phyloP scores from a whole-genome alignment of 2,113 vertebrate species.

The Hepsetus odoe region DNA sequence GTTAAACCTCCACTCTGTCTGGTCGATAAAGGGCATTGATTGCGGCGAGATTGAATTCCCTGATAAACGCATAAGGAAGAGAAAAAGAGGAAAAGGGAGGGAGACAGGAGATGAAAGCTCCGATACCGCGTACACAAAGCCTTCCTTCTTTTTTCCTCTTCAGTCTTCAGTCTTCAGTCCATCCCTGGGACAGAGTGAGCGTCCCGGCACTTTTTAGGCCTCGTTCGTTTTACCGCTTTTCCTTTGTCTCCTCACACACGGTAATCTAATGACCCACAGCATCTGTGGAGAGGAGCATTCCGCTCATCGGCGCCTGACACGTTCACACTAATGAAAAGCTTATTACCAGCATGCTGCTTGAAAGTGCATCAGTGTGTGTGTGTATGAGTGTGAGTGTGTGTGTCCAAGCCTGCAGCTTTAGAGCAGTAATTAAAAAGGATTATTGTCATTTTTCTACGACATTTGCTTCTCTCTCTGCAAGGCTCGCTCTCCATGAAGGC shows the following conservation, averaged over 20 bases:
- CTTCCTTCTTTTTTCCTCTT: background rate
- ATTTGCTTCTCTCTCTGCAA: too few relatives aligned
- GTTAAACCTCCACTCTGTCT: conserved; percentile 43
- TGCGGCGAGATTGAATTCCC: conserved; percentile 25
- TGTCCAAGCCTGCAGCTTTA: background rate
- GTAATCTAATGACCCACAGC: background rate
- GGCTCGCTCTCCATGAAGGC: background rate
- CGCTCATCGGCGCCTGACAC: background rate
- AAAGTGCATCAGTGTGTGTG: background rate
- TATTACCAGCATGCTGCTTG: background rate
- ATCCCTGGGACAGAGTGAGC: background rate
- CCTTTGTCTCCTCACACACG: background rate
- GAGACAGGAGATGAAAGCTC: background rate
- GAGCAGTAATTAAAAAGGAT: conserved; percentile 1
- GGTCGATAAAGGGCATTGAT: conserved; percentile 47
- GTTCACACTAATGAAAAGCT: conserved; percentile 5
- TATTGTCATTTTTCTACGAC: background rate
- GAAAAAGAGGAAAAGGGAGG: background rate
- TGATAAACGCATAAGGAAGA: conserved; percentile 40
- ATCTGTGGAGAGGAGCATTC: background rate
- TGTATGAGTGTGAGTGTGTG: background rate
- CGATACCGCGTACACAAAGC: background rate
- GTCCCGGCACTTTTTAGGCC: background rate
- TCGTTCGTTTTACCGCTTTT: background rate
- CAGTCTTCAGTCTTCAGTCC: too few relatives aligned